These are phyloP conservation scores for Drosophila gaucha DNA, from an alignment of 2,888 invertebrate genomes.

Conservation along the genomic window DNA sequence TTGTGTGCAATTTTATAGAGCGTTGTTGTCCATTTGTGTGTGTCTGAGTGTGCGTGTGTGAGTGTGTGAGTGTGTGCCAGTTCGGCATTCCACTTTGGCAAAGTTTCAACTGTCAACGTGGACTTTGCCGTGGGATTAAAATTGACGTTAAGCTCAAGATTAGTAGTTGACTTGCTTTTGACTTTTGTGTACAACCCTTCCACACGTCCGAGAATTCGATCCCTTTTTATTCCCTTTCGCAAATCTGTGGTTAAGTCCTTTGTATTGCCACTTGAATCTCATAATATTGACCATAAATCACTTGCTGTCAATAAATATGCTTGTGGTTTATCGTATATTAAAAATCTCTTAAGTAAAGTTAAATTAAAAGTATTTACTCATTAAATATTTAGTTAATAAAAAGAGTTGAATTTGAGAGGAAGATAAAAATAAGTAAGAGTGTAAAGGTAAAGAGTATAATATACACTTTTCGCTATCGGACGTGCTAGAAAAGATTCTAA, in stretches of 20 bases:
- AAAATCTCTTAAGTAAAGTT: too few relatives aligned
- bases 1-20: slow-evolving; percentile 72
- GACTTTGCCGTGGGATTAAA: slow-evolving; percentile 67
- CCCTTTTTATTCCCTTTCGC: slow-evolving; percentile 5
- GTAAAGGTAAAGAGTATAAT: too few relatives aligned
- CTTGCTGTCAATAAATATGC: slow-evolving; percentile 21
- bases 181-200: slow-evolving; percentile 28
- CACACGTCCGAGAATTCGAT: not conserved
- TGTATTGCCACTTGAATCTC: slow-evolving; percentile 27
- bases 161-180: slow-evolving; percentile 69
- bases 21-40: slow-evolving; percentile 17
- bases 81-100: slow-evolving; percentile 55
- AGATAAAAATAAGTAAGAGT: too few relatives aligned
- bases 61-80: slow-evolving; percentile 22
- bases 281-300: slow-evolving; percentile 35
- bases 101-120: slow-evolving; percentile 68
- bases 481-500: too few relatives aligned
- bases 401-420: not conserved
- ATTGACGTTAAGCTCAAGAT: slow-evolving; percentile 72
- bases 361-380: not conserved
- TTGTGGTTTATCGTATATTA: slow-evolving; percentile 6
- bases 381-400: not conserved
- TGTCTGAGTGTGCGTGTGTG: slow-evolving; percentile 12
- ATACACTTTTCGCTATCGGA: too few relatives aligned
- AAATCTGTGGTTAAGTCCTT: slow-evolving; percentile 39